phyloP scores from a whole-genome alignment of 2,888 invertebrate species.

The Synanthedon tipuliformis region DNA sequence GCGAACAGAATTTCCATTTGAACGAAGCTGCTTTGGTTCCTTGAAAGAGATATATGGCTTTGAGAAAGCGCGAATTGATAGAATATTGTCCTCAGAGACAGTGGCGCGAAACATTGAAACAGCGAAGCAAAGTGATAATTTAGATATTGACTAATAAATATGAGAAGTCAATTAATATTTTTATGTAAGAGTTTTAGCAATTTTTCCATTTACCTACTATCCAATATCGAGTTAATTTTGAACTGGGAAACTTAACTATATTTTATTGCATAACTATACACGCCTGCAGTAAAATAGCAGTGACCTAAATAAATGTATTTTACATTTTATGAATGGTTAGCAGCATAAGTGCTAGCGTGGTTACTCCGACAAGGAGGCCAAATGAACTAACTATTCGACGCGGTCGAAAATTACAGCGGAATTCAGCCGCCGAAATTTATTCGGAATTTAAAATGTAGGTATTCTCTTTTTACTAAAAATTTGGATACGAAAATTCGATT shows the following conservation, averaged over 20 bases:
- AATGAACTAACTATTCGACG: neutral
- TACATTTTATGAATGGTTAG: neutral
- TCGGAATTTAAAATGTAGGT: no score
- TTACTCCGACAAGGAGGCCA: neutral
- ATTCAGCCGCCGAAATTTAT: neutral
- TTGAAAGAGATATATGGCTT: conserved; percentile 36
- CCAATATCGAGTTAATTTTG: no score
- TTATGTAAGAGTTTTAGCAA: no score
- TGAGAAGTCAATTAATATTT: no score
- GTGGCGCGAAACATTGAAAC: conserved; percentile 2
- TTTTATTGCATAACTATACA: conserved; percentile 2
- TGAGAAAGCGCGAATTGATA: conserved; percentile 40
- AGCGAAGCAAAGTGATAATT: neutral
- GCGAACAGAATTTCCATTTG: conserved; percentile 27
- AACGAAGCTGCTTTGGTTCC: conserved; percentile 27
- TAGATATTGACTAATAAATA: no score
- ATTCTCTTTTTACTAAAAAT: no score
- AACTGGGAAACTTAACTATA: no score
- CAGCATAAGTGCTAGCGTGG: neutral
- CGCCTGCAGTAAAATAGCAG: conserved; percentile 1
- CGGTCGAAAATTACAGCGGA: neutral
- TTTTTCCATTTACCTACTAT: no score
- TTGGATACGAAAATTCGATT: no score
- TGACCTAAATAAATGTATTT: conserved; percentile 4
- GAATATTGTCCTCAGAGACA: conserved; percentile 41